Conservation (phyloP, 1,140 invertebrate genomes). For the Listronotus oregonensis region DNA sequence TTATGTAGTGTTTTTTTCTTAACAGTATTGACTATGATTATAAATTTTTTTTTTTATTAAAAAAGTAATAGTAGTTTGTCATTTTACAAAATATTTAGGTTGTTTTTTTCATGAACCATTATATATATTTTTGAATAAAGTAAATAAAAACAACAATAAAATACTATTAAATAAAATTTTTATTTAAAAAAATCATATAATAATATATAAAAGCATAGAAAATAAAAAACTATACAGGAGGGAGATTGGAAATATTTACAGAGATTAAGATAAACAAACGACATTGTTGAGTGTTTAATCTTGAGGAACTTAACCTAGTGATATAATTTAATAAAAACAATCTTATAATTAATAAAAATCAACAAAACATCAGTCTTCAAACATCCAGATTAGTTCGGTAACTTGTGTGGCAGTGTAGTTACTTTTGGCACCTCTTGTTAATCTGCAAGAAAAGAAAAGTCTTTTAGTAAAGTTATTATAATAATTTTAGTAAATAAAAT, state of each 20-base stretch:
- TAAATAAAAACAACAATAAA: constrained; percentile 4
- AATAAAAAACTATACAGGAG: constrained; percentile 11
- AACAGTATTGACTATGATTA: too few relatives aligned
- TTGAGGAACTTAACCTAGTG: constrained; percentile 50
- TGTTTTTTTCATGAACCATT: too few relatives aligned
- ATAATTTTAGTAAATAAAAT: too few relatives aligned
- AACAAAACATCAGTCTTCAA: constrained; percentile 56
- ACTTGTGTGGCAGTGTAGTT: constrained; percentile 54
- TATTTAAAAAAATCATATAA: constrained; percentile 25
- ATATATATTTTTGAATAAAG: too few relatives aligned
- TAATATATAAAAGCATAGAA: constrained; percentile 33
- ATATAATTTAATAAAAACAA: constrained; percentile 55
- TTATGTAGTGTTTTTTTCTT: too few relatives aligned
- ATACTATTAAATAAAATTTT: constrained; percentile 28
- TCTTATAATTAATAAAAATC: constrained; percentile 54
- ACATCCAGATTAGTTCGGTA: constrained; percentile 53
- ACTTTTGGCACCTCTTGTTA: constrained; percentile 31
- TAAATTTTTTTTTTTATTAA: too few relatives aligned
- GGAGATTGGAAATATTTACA: constrained; percentile 23
- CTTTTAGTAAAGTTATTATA: constrained; percentile 8
- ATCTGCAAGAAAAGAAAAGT: constrained; percentile 48
- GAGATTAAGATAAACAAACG: constrained; percentile 22
- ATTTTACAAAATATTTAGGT: too few relatives aligned
- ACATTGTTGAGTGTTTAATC: constrained; percentile 34
- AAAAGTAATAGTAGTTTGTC: too few relatives aligned